Conservation (phyloP, 2,797 vertebrate genomes). For the Fistularia tabacaria region DNA sequence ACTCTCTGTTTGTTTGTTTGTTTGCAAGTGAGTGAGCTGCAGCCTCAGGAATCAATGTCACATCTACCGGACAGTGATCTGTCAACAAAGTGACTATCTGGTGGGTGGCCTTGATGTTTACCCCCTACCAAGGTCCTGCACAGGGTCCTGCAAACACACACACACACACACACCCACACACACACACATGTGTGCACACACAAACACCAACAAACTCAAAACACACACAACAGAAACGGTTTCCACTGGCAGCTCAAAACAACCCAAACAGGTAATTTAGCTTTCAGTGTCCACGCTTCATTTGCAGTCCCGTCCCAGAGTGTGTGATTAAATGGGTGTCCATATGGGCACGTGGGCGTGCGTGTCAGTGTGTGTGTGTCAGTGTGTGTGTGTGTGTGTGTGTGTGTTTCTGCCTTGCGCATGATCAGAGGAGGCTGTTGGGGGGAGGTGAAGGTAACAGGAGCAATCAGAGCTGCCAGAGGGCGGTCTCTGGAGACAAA, state of each 20-base stretch:
- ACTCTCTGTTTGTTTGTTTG: slow-evolving; percentile 6
- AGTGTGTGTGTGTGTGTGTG: slow-evolving; percentile 6
- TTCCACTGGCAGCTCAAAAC: slow-evolving; percentile 1
- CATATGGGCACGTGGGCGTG: not conserved
- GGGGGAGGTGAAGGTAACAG: slow-evolving; percentile 71
- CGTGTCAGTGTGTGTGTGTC: slow-evolving; percentile 4
- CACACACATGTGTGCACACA: slow-evolving; percentile 10
- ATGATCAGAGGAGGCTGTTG: slow-evolving; percentile 19
- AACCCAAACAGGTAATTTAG: slow-evolving; percentile 40
- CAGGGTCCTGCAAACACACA: not conserved
- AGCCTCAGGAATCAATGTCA: slow-evolving; percentile 5
- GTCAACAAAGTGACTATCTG: slow-evolving; percentile 33
- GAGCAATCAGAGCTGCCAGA: slow-evolving; percentile 68
- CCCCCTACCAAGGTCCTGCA: not conserved
- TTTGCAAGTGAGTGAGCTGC: slow-evolving; percentile 1
- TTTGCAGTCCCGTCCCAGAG: slow-evolving; percentile 3
- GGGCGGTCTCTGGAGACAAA: slow-evolving; percentile 61
- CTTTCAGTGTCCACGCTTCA: slow-evolving; percentile 19
- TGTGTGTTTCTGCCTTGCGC: slow-evolving; percentile 6
- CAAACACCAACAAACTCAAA: slow-evolving; percentile 11
- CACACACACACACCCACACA: slow-evolving; percentile 28
- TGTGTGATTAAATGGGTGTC: slow-evolving; percentile 9
- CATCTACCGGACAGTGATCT: slow-evolving; percentile 27
- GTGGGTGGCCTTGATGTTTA: slow-evolving; percentile 41
- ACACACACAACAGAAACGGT: not conserved